Evolutionary conservation across 1,140 invertebrate species (phyloP).

Genomic region (Choristoneura fumiferana): DNA sequence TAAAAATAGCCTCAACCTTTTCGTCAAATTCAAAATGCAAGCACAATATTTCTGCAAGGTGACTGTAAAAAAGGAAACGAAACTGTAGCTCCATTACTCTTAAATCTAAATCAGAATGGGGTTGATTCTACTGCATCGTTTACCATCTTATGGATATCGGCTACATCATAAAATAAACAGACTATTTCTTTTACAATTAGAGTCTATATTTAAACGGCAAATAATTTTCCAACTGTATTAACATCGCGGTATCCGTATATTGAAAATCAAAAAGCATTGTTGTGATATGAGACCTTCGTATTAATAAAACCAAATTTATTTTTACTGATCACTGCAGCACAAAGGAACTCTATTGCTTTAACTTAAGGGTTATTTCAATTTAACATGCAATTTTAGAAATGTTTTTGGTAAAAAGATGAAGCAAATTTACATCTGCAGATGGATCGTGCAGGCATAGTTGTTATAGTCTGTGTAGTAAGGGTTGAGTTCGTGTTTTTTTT

Average conservation of each 20-base stretch:
- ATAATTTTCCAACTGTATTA: not conserved
- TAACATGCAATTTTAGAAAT: not conserved
- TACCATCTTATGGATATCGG: not conserved
- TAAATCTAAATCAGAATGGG: no score
- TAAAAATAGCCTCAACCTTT: no score
- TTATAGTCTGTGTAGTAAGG: not conserved
- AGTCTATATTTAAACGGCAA: not conserved
- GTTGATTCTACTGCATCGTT: not conserved
- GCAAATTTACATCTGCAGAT: not conserved
- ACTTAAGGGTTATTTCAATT: not conserved
- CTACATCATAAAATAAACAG: not conserved
- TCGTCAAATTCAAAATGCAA: no score
- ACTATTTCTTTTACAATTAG: not conserved
- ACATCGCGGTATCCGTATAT: conserved; percentile 4
- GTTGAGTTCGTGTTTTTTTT: not conserved
- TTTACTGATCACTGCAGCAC: not conserved
- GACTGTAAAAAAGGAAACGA: no score
- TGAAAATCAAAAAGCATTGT: conserved; percentile 26
- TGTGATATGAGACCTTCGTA: conserved; percentile 19
- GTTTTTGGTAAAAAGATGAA: not conserved
- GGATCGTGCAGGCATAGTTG: not conserved
- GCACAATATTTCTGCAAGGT: no score
- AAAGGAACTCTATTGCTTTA: not conserved
- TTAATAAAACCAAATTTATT: conserved; percentile 4
- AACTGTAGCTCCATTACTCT: no score